Evolutionary conservation across 2,888 invertebrate genomes (phyloP).

Genomic region (Gisinianus flammeolus): DNA sequence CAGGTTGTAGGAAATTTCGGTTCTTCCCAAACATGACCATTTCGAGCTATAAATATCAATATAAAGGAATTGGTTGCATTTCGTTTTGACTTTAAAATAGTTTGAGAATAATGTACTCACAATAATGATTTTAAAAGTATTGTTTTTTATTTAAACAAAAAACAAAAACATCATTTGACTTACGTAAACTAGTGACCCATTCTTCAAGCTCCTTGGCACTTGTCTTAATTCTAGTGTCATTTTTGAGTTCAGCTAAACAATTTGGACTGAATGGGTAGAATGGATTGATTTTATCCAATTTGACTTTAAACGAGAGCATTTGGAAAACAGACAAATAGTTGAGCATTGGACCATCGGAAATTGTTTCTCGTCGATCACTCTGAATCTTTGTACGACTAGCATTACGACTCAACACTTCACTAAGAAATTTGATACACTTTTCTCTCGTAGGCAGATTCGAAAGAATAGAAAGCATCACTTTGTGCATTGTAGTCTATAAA

Average conservation of each 20-base stretch:
- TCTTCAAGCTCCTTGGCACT: slow-evolving; percentile 80
- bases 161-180: slow-evolving; percentile 60
- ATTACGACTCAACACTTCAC: slow-evolving; percentile 77
- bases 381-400: slow-evolving; percentile 88
- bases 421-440: slow-evolving; percentile 78
- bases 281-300: slow-evolving; percentile 86
- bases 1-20: slow-evolving; percentile 95
- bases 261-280: slow-evolving; percentile 86
- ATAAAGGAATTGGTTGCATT: background rate
- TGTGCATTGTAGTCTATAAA: slow-evolving; percentile 72
- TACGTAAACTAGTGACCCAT: slow-evolving; percentile 74
- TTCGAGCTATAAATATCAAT: slow-evolving; percentile 16
- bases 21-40: slow-evolving; percentile 71
- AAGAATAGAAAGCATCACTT: slow-evolving; percentile 81
- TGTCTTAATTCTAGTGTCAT: slow-evolving; percentile 79
- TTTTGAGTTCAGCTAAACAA: slow-evolving; percentile 73
- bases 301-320: slow-evolving; percentile 85
- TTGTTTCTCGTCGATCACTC: slow-evolving; percentile 82
- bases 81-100: background rate
- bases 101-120: no score
- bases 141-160: background rate
- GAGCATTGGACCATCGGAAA: slow-evolving; percentile 94
- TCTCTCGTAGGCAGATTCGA: slow-evolving; percentile 82
- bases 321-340: slow-evolving; percentile 91
- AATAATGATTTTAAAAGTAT: background rate